These are phyloP conservation scores for Cyclura pinguis DNA, from an alignment of 2,797 vertebrate species.

Conservation along the genomic window DNA sequence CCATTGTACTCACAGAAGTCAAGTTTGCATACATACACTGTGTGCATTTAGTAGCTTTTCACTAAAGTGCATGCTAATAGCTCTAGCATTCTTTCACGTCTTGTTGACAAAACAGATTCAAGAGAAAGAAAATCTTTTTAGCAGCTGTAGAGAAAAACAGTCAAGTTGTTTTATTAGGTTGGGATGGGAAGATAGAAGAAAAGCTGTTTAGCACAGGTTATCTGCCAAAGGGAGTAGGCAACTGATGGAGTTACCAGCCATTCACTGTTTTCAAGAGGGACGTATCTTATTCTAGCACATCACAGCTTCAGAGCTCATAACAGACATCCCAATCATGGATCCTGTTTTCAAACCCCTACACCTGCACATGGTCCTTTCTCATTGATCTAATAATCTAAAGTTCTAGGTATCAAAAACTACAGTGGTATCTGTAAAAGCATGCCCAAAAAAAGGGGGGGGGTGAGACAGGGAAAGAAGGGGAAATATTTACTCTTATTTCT, in stretches of 20 bases:
- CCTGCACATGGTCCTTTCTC: background rate
- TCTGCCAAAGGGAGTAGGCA: background rate
- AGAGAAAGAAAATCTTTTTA: background rate
- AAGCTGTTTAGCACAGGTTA: background rate
- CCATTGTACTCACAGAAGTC: background rate
- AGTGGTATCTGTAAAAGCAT: background rate
- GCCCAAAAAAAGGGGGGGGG: background rate
- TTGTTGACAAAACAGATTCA: background rate
- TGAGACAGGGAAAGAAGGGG: too few relatives aligned
- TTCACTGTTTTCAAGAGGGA: background rate
- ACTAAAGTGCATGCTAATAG: too few relatives aligned
- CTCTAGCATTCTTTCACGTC: background rate
- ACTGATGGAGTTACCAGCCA: background rate
- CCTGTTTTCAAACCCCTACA: background rate
- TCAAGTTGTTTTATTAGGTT: background rate
- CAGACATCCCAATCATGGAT: too few relatives aligned
- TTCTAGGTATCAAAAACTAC: background rate
- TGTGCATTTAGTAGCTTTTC: background rate
- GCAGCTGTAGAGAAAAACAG: background rate
- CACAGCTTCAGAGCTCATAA: background rate
- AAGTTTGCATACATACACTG: accelerated
- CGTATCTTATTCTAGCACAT: background rate
- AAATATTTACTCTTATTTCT: background rate
- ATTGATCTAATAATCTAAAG: background rate
- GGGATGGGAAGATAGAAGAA: background rate